phyloP scores from a whole-genome alignment of 1,140 invertebrate genomes.

The Glossosoma conforme region DNA sequence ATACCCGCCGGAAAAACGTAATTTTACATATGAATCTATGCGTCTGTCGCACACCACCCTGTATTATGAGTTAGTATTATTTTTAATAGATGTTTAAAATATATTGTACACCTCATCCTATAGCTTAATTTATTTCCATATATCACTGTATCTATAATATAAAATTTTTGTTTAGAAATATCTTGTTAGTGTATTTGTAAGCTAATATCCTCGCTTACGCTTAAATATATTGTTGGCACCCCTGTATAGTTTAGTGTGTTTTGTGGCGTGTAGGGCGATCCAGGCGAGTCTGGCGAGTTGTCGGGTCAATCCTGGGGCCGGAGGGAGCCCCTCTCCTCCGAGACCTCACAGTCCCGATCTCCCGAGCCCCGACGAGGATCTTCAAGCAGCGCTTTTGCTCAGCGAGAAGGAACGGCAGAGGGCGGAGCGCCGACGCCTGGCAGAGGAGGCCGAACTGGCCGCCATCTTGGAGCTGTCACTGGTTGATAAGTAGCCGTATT shows the following conservation, averaged over 20 bases:
- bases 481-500: conserved; percentile 37
- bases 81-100: no score
- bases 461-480: conserved; percentile 38
- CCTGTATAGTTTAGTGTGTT: no score
- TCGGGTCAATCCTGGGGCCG: conserved; percentile 41
- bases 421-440: conserved; percentile 30
- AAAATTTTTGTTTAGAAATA: no score
- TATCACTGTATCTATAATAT: no score
- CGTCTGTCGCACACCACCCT: no score
- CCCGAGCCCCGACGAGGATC: conserved; percentile 26
- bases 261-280: conserved; percentile 31
- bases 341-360: conserved; percentile 5
- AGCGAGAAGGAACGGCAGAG: conserved; percentile 36
- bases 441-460: conserved; percentile 36
- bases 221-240: no score
- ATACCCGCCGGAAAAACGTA: no score
- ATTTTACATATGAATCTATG: no score
- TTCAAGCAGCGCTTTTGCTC: conserved; percentile 36
- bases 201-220: conserved; percentile 7
- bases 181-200: no score
- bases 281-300: conserved; percentile 28
- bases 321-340: conserved; percentile 21
- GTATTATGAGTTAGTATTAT: no score
- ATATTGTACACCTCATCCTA: no score
- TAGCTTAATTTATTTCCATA: no score